Evolutionary conservation across 2,888 invertebrate genomes (phyloP).

Genomic region (Lamellibrachia satsuma): DNA sequence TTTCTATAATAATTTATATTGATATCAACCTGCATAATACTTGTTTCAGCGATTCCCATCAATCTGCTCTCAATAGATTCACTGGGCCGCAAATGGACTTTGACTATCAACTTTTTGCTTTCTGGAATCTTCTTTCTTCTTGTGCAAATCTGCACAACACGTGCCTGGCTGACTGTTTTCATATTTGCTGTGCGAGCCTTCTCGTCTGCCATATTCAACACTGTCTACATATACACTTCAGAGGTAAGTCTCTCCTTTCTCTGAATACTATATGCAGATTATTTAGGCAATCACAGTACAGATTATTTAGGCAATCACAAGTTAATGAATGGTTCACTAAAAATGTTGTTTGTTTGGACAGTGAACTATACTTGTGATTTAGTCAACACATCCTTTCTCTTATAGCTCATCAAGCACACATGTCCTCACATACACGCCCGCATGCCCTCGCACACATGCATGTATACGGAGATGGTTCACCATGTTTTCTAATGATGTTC

Average conservation of each 20-base stretch:
- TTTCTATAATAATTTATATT: not conserved
- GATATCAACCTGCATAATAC: not conserved
- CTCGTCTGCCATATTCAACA: constrained; percentile 58
- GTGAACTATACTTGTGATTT: not conserved
- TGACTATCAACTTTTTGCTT: constrained; percentile 39
- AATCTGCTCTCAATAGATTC: constrained; percentile 60
- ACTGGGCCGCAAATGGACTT: constrained; percentile 51
- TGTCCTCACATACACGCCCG: not conserved
- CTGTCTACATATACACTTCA: constrained; percentile 63
- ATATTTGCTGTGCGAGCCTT: constrained; percentile 59
- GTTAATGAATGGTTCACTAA: not conserved
- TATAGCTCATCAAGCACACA: not conserved
- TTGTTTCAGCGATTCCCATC: constrained; percentile 58
- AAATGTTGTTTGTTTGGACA: not conserved
- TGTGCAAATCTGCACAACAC: constrained; percentile 45
- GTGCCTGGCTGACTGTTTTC: constrained; percentile 56
- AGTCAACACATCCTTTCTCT: not conserved
- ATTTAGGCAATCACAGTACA: not conserved
- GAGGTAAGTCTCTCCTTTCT: constrained; percentile 51
- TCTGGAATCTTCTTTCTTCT: constrained; percentile 42
- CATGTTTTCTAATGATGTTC: no score
- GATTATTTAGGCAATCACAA: not conserved
- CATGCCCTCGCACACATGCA: constrained; percentile 21
- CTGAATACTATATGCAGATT: not conserved
- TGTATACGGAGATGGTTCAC: not conserved